Evolutionary conservation across 30 jellyfish, hydroid and myxozoan species (phyloP).

Genomic region (Aurelia coerulea): DNA sequence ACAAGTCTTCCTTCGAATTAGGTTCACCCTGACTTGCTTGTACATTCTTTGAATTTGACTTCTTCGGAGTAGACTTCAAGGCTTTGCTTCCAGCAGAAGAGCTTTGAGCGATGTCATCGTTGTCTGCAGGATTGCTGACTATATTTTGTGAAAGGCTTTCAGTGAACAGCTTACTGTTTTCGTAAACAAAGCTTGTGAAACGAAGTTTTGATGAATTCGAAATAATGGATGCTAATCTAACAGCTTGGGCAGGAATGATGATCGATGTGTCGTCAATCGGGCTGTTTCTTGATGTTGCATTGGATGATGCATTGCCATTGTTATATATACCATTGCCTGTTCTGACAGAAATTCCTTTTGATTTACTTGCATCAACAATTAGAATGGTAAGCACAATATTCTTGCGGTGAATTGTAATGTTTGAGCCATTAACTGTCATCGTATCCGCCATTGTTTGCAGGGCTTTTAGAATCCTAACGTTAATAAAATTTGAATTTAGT

Average conservation of each 20-base stretch:
- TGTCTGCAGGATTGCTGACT: no score
- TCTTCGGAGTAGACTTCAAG: not conserved
- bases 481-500: no score
- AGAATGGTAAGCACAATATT: not conserved
- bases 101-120: no score
- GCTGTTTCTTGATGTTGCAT: no score
- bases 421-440: not conserved
- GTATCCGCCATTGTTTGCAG: slow-evolving; percentile 4
- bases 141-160: not conserved
- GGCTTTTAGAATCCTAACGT: slow-evolving; percentile 1
- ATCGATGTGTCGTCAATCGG: not conserved
- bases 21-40: no score
- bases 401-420: not conserved
- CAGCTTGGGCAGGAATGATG: not conserved
- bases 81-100: no score
- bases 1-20: no score
- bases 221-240: slow-evolving; percentile 9
- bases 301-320: no score
- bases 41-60: not conserved
- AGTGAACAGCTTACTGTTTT: slow-evolving; percentile 6
- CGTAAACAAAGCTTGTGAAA: slow-evolving; percentile 16
- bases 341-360: not conserved
- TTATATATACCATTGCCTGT: no score
- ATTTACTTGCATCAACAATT: not conserved
- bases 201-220: slow-evolving; percentile 2